Base-by-base conservation (phyloP, 2,888 invertebrate genomes). In the Alentia gelatinosa region DNA sequence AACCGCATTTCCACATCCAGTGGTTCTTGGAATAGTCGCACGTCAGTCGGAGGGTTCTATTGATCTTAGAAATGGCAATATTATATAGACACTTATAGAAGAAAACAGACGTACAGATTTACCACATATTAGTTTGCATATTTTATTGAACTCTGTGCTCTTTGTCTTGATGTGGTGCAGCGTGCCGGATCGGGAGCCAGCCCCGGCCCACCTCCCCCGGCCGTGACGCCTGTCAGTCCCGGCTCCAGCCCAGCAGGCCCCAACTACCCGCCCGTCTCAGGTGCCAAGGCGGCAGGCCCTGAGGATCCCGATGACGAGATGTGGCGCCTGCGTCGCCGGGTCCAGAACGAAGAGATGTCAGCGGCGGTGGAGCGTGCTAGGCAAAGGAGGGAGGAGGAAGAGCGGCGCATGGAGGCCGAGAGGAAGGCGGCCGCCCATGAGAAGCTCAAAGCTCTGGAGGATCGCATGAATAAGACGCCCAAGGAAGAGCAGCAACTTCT, bases 371-470 rank as follows among this genome's bases (percentile, higher is more conserved):
- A 98, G 93, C 97, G 98, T 40, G 98, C 98, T 0, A 97, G 95
- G 90, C 98, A 98, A 95, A 97, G 98, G 40, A 98, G 98, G 94
- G 98, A 98, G 94, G 98, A 98, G 94, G 98, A 98, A 95, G 98
- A 98, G 94, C 97, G 98, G 91, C 93, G 93, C 56, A 94, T 95
- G 90, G 95, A 95, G 86, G 92, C 93, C 5, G 95, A 95, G 68
- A 92, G 95, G 75, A 97, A 97, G 93, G 95, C 95, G 39, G 95
- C 97, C 96, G 95, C 97, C 35, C 97, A 97, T 68, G 97, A 97
- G 94, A 98, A 98, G 94, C 95, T 97, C 91, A 97, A 97, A 94
- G 97, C 97, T 94, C 96, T 98, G 4, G 97, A 98, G 94, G 97
- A 97, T 40, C 74, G 89, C 50, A 37, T 91, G 47, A 86, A 86